These are phyloP conservation scores for Cryptus armator DNA, from an alignment of 2,888 invertebrate genomes.

Conservation along the genomic window DNA sequence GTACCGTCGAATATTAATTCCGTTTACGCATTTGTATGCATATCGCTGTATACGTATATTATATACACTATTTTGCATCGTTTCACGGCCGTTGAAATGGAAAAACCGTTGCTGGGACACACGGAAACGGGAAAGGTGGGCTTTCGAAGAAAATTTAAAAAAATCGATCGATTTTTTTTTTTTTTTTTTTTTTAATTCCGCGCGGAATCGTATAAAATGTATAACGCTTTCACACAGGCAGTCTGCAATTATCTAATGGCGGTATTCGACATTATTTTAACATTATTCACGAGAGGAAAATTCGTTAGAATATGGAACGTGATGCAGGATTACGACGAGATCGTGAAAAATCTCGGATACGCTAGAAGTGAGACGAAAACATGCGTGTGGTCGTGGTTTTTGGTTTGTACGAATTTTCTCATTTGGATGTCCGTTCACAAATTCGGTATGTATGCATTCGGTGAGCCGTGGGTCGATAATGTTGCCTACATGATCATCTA, in stretches of 20 bases:
- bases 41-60: constrained; percentile 68
- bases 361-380: constrained; percentile 71
- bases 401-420: constrained; percentile 61
- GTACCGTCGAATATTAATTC: constrained; percentile 72
- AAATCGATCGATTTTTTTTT: not conserved
- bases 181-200: too few species aligned
- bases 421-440: constrained; percentile 76
- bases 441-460: constrained; percentile 78
- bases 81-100: constrained; percentile 51
- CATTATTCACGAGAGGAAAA: constrained; percentile 67
- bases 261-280: constrained; percentile 71
- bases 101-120: constrained; percentile 66
- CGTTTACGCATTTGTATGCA: constrained; percentile 68
- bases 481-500: constrained; percentile 78
- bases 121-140: constrained; percentile 79
- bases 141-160: not conserved
- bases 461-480: constrained; percentile 75
- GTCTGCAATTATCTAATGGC: constrained; percentile 74
- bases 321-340: constrained; percentile 79
- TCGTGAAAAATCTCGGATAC: constrained; percentile 73
- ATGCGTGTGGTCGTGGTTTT: constrained; percentile 71
- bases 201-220: too few species aligned
- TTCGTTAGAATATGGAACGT: constrained; percentile 78
- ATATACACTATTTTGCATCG: constrained; percentile 63
- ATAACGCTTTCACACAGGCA: constrained; percentile 67